Conservation (phyloP, 2,797 vertebrate species). For the Chelidonichthys spinosus region DNA sequence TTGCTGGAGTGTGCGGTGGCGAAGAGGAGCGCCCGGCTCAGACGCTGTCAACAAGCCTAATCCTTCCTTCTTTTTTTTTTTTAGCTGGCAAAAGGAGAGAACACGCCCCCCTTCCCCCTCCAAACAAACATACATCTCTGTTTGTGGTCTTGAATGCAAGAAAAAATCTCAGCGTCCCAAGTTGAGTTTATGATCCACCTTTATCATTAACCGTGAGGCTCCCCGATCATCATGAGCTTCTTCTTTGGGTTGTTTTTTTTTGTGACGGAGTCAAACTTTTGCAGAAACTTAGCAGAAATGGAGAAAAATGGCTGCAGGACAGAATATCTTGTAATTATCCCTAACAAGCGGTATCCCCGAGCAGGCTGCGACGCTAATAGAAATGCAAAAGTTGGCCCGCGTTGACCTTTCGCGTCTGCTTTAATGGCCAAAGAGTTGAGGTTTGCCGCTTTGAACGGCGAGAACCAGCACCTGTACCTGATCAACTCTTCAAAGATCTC, state of each 20-base stretch:
- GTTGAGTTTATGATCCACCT: conserved; percentile 20
- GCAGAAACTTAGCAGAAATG: conserved; percentile 54
- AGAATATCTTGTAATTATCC: conserved; percentile 77
- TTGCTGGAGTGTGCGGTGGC: conserved; percentile 79
- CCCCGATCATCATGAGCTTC: conserved; percentile 9
- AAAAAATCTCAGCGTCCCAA: conserved; percentile 10
- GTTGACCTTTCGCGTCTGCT: conserved; percentile 62
- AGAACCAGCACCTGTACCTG: conserved; percentile 78
- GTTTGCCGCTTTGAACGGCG: conserved; percentile 82
- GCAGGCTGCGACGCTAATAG: conserved; percentile 70
- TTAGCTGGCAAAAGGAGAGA: conserved; percentile 24
- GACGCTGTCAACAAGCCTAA: conserved; percentile 62
- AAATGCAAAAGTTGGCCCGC: conserved; percentile 76
- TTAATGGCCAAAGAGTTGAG: conserved; percentile 80
- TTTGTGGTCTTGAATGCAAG: conserved; percentile 9
- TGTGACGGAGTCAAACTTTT: conserved; percentile 69
- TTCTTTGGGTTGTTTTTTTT: conserved; percentile 52
- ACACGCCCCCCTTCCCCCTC: conserved; percentile 3
- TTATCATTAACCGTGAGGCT: conserved; percentile 24
- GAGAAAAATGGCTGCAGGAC: conserved; percentile 64
- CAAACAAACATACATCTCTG: conserved; percentile 66
- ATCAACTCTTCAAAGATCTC: conserved; percentile 85
- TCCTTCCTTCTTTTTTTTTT: conserved; percentile 53
- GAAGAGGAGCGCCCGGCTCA: conserved; percentile 58
- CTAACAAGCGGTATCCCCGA: conserved; percentile 81